Conservation (phyloP, 2,888 invertebrate species). For the Brachyptera putata region DNA sequence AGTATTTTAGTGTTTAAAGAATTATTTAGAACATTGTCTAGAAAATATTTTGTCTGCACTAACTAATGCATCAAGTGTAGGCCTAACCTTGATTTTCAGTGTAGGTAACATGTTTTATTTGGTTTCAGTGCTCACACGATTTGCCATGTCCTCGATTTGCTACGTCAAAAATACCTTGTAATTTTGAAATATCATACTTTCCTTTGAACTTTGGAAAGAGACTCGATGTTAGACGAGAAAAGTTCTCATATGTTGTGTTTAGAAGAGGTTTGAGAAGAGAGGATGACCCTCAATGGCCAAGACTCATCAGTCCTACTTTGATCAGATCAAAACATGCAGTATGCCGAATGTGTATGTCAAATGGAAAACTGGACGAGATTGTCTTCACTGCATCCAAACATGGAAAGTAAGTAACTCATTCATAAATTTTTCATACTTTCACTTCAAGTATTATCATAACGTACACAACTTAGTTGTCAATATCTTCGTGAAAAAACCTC, state of each 20-base stretch:
- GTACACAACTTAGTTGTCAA: too few relatives aligned
- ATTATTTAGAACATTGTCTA: too few relatives aligned
- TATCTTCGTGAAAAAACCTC: too few relatives aligned
- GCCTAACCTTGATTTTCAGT: too few relatives aligned
- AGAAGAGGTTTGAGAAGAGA: conserved; percentile 63
- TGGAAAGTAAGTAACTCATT: conserved; percentile 58
- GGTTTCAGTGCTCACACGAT: conserved; percentile 76
- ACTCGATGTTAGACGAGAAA: conserved; percentile 49
- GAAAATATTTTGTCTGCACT: too few relatives aligned
- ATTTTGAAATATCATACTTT: conserved; percentile 62
- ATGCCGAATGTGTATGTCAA: conserved; percentile 71
- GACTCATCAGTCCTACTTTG: conserved; percentile 68
- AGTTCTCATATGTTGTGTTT: conserved; percentile 76
- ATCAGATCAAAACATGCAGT: conserved; percentile 66
- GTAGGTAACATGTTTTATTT: too few relatives aligned
- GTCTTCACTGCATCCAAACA: conserved; percentile 72
- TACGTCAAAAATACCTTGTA: conserved; percentile 68
- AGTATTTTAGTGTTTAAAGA: too few relatives aligned
- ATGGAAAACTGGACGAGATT: conserved; percentile 69
- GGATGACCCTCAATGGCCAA: conserved; percentile 66
- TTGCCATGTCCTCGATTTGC: conserved; percentile 66
- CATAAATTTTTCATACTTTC: too few relatives aligned
- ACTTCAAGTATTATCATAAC: too few relatives aligned
- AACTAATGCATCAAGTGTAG: too few relatives aligned
- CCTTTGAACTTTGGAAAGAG: conserved; percentile 49